A percentile compares a stretch with the other conserved stretches of the same genome.
phyloP scores from a whole-genome alignment of 2,797 vertebrate species.

The Lepidocolaptes lacrymiger region DNA sequence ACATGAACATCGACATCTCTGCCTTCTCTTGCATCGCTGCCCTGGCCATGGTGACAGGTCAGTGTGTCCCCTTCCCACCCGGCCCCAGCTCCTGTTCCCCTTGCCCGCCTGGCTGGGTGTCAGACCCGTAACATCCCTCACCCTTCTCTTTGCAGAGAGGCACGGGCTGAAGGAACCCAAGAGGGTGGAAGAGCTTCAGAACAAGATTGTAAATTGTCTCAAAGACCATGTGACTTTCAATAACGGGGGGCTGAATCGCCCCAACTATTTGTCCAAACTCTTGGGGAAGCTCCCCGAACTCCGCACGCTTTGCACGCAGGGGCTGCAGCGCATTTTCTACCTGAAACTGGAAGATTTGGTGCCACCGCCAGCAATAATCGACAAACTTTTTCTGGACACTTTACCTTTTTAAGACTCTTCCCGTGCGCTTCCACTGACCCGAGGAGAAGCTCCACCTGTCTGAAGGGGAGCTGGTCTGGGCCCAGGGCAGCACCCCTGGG shows the following conservation, averaged over 20 bases:
- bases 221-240: constrained; percentile 99
- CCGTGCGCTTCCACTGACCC: constrained; percentile 70
- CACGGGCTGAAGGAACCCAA: constrained; percentile 98
- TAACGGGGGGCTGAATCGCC: constrained; percentile 93
- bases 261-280: constrained; percentile 99
- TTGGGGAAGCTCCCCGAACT: constrained; percentile 99
- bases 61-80: constrained; percentile 32
- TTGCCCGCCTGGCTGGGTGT: background rate
- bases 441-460: constrained; percentile 75
- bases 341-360: constrained; percentile 98
- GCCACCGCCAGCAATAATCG: constrained; percentile 98
- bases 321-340: constrained; percentile 99
- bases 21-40: constrained; percentile 98
- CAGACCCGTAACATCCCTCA: rapidly evolving
- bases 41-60: constrained; percentile 99
- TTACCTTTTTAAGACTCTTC: constrained; percentile 92
- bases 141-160: constrained; percentile 85
- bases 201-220: constrained; percentile 98
- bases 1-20: constrained; percentile 98
- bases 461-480: constrained; percentile 49
- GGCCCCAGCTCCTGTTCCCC: background rate
- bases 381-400: constrained; percentile 99
- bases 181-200: constrained; percentile 97
- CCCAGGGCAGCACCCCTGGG: constrained; percentile 52
- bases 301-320: constrained; percentile 97